Evolutionary conservation across 2,888 invertebrate genomes (phyloP).

Genomic region (Agonopterix arenella): DNA sequence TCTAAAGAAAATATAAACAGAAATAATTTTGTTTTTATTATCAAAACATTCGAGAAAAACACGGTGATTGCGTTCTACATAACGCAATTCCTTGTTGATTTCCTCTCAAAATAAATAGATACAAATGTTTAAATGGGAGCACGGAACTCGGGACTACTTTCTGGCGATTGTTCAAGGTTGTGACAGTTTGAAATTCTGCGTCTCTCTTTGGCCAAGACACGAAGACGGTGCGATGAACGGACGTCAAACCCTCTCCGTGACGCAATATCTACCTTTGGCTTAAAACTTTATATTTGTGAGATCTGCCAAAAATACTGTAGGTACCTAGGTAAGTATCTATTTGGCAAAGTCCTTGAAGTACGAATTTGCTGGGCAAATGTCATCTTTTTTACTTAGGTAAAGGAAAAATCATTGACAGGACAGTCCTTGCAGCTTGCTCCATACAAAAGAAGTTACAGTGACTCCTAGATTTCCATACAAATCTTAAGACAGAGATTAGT

Average conservation of each 20-base stretch:
- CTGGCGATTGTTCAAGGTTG: constrained; percentile 74
- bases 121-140: constrained; percentile 38
- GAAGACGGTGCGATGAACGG: constrained; percentile 41
- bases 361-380: too few species aligned
- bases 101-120: constrained; percentile 39
- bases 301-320: too few species aligned
- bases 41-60: constrained; percentile 6
- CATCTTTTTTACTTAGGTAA: too few species aligned
- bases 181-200: constrained; percentile 54
- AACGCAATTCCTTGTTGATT: constrained; percentile 37
- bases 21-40: not conserved
- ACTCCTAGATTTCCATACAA: too few species aligned
- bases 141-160: constrained; percentile 44
- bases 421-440: too few species aligned
- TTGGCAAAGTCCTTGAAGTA: too few species aligned
- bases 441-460: too few species aligned
- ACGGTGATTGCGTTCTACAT: constrained; percentile 12
- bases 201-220: constrained; percentile 63
- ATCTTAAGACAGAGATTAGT: too few species aligned
- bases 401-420: too few species aligned
- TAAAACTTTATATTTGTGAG: too few species aligned
- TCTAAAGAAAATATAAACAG: not conserved
- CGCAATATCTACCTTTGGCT: constrained; percentile 1
- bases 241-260: constrained; percentile 37
- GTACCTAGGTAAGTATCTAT: too few species aligned